These are phyloP conservation scores for Enteromius unitaeniatus DNA, from an alignment of 2,797 vertebrate genomes.

Conservation along the genomic window DNA sequence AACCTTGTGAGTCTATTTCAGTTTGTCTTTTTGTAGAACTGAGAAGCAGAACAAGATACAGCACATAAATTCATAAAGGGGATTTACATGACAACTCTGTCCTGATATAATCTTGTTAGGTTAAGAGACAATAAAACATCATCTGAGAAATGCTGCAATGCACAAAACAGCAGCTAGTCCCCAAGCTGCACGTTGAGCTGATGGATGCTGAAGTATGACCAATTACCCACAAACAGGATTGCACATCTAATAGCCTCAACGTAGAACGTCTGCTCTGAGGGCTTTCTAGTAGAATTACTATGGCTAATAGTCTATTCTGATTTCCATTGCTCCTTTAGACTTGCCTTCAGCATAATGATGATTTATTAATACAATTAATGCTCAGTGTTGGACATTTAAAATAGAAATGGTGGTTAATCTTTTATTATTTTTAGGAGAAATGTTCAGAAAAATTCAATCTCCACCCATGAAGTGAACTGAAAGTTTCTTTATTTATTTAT, in stretches of 20 bases:
- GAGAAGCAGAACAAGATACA: not conserved
- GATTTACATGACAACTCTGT: not conserved
- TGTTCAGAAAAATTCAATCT: too few relatives aligned
- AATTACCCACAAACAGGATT: slow-evolving; percentile 45
- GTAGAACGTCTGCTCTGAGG: not conserved
- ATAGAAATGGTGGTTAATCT: not conserved
- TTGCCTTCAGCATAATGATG: slow-evolving; percentile 13
- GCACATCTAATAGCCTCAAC: slow-evolving; percentile 36
- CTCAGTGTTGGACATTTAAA: not conserved
- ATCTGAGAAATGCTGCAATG: slow-evolving; percentile 14
- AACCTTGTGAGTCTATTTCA: not conserved
- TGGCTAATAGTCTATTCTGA: slow-evolving; percentile 12
- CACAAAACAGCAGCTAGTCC: slow-evolving; percentile 33
- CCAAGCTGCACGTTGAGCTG: slow-evolving; percentile 19
- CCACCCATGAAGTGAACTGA: not conserved
- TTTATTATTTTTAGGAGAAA: not conserved
- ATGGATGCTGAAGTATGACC: slow-evolving; percentile 38
- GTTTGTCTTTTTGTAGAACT: not conserved
- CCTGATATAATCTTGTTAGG: slow-evolving; percentile 18
- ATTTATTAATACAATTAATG: slow-evolving; percentile 3
- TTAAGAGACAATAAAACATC: slow-evolving; percentile 19
- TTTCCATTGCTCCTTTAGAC: slow-evolving; percentile 16
- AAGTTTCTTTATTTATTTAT: not conserved
- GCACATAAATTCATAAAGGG: not conserved
- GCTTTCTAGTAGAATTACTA: slow-evolving; percentile 26